Evolutionary conservation across 2,113 vertebrate genomes (phyloP).

Genomic region (Eudyptes chrysolophus): DNA sequence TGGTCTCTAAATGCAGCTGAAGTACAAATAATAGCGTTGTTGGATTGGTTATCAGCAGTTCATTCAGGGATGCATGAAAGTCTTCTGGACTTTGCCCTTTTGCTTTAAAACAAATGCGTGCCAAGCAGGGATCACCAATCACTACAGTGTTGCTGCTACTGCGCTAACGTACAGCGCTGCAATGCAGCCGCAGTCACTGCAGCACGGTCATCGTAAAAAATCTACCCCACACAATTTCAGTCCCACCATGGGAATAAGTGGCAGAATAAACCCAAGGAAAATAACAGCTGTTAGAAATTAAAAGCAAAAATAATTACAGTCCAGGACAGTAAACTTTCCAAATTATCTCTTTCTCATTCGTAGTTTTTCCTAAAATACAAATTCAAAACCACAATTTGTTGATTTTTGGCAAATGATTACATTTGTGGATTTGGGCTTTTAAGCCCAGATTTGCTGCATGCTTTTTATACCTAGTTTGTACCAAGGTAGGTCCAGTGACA

Average conservation of each 20-base stretch:
- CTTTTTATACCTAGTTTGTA: neutral
- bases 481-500: neutral
- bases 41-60: conserved; percentile 1
- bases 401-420: neutral
- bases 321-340: neutral
- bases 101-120: neutral
- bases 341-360: neutral
- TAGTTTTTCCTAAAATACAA: neutral
- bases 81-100: neutral
- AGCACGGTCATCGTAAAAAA: neutral
- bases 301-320: neutral
- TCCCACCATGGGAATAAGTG: neutral
- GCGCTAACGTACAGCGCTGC: neutral
- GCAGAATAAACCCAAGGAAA: neutral
- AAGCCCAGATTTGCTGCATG: neutral
- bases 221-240: neutral
- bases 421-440: neutral
- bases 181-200: neutral
- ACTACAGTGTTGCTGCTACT: neutral
- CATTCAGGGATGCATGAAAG: neutral
- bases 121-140: neutral
- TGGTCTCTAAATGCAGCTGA: neutral
- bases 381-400: neutral
- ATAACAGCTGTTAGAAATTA: neutral
- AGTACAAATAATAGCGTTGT: neutral